Base-by-base conservation (phyloP, 2,888 invertebrate genomes). In the Agelastica alni region DNA sequence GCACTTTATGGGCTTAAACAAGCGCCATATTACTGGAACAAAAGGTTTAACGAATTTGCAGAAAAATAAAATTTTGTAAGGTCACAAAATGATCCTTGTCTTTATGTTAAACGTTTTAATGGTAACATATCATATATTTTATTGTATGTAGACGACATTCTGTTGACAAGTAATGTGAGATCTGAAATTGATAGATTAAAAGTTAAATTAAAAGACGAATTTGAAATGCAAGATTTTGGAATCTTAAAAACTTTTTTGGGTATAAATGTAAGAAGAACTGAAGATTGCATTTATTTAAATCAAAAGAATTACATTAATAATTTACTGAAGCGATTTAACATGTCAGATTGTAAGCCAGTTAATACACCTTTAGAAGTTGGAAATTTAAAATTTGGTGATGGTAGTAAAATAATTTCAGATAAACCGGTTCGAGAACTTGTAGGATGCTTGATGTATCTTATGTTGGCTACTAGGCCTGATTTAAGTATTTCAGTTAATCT, bases 1-100 rank as follows among this genome's bases (percentile, higher is more conserved):
- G 43, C 58, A 2, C 51, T 71, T 9, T 71, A 71, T 56, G 70
- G 70, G 2, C 48, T 68, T 1, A 70, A 68, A 45, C 70, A 69
- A 53, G 62, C 67, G 16, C 67, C 64, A 17, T 39, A 64, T 54
- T 58, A 54, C 12, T 71, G 69, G 68, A 65, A 70, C 44, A 39
- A 60, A 39, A 57, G 26, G 13, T 60, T 66, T 43, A 46, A 63
- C 32, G 48, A 43, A 5, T 65, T 58, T 46, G 36, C 68, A 7
- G 53, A 37, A 41, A 32, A 51, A 14, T 9, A 63, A 16, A 57
- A 59, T 5, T 59, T 70, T 20, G 51, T 32, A 26, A 37, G 51
- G 31, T 62, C 63, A 2, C 32, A 61, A 36, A 13, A 39, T 51
- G 67, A 70, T 43, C 53, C 34, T 28, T 69, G 70, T 51, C 13